phyloP scores from a whole-genome alignment of 2,797 vertebrate genomes.

The Ibycter americanus region DNA sequence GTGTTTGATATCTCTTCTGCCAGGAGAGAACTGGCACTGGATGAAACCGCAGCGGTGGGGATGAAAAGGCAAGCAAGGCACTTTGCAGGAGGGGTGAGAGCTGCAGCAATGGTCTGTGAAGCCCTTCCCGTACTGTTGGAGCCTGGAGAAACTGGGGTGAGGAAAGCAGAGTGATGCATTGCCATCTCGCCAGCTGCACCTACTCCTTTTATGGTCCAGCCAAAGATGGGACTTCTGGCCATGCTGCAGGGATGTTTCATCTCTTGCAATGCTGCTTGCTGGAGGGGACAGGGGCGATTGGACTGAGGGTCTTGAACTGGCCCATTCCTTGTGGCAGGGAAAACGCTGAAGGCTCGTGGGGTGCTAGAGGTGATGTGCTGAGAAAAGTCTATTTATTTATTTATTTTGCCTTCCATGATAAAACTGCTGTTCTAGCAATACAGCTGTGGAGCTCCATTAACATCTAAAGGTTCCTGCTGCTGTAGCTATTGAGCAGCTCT shows the following conservation, averaged over 20 bases:
- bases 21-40: neutral
- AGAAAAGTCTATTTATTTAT: neutral
- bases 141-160: neutral
- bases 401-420: too few species aligned
- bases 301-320: fast-evolving
- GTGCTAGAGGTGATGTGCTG: neutral
- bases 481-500: slow-evolving; percentile 15
- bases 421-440: neutral
- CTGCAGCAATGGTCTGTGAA: neutral
- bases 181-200: neutral
- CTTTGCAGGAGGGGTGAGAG: neutral
- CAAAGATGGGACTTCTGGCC: neutral
- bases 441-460: neutral
- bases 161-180: fast-evolving
- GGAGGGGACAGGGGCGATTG: too few species aligned
- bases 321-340: fast-evolving
- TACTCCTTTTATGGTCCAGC: neutral
- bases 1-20: neutral
- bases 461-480: neutral
- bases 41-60: neutral
- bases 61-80: neutral
- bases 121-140: neutral
- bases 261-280: neutral
- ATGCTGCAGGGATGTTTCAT: neutral
- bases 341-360: fast-evolving